Conservation (phyloP, 2,888 invertebrate species). For the Pilophorus perplexus region DNA sequence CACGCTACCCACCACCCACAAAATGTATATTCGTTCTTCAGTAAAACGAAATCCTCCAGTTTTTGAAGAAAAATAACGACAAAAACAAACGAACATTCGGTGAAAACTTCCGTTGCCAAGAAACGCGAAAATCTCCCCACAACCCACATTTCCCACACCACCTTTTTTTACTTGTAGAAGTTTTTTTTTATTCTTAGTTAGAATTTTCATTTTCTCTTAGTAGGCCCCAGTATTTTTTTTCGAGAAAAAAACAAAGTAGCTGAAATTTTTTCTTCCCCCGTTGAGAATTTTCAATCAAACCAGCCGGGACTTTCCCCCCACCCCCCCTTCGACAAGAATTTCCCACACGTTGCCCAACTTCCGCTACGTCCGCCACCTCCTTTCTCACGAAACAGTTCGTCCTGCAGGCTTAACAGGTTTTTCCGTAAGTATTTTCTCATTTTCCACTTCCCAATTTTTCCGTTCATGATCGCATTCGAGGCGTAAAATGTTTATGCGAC, state of each 20-base stretch:
- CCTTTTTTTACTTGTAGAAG: background rate
- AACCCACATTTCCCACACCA: constrained; percentile 1
- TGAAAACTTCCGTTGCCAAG: no score
- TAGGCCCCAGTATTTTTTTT: background rate
- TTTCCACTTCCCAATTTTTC: no score
- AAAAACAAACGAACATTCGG: no score
- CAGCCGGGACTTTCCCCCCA: no score
- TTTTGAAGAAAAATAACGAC: no score
- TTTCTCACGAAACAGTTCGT: constrained; percentile 29
- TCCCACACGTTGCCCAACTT: constrained; percentile 16
- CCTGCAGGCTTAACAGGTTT: constrained; percentile 49
- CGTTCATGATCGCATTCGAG: no score
- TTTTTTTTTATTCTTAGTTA: background rate
- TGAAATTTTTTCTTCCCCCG: constrained; percentile 8
- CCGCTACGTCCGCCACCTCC: constrained; percentile 2
- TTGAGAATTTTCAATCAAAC: no score
- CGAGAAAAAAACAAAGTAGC: constrained; percentile 2
- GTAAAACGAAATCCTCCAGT: background rate
- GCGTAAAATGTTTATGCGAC: no score
- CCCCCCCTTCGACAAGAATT: no score
- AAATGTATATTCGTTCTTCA: no score
- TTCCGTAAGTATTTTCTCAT: constrained; percentile 48
- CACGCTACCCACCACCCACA: background rate
- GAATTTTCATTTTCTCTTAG: constrained; percentile 6
- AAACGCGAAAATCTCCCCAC: no score